Conservation (phyloP, 2,113 vertebrate genomes). For the Callocephalon fimbriatum region DNA sequence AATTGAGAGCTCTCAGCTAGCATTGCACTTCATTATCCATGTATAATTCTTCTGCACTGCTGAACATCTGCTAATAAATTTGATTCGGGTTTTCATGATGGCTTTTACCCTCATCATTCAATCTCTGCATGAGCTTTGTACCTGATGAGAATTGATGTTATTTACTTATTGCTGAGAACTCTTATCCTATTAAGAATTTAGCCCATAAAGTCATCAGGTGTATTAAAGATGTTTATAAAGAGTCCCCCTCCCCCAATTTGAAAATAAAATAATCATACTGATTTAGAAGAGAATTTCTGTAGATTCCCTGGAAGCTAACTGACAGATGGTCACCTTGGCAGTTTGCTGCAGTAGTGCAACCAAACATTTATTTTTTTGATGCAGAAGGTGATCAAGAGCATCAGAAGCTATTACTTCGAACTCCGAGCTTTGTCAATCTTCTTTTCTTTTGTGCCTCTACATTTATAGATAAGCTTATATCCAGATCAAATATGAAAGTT, state of each 20-base stretch:
- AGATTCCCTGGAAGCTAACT: constrained; percentile 50
- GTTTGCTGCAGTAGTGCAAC: constrained; percentile 27
- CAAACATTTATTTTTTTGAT: constrained; percentile 47
- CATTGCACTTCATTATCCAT: constrained; percentile 62
- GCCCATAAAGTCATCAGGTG: constrained; percentile 48
- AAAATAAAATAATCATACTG: constrained; percentile 29
- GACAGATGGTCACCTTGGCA: constrained; percentile 80
- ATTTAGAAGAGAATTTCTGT: constrained; percentile 46
- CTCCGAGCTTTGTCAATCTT: constrained; percentile 64
- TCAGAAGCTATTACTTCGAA: constrained; percentile 61
- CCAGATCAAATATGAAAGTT: constrained; percentile 56
- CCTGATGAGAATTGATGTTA: constrained; percentile 68
- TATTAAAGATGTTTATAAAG: constrained; percentile 65
- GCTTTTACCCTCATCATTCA: constrained; percentile 69
- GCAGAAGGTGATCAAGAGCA: constrained; percentile 70
- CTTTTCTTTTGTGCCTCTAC: constrained; percentile 39
- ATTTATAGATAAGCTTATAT: constrained; percentile 50
- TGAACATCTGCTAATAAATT: constrained; percentile 79
- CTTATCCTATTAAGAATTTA: constrained; percentile 70
- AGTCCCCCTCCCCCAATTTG: not conserved
- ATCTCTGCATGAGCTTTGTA: constrained; percentile 51
- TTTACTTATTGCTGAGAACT: constrained; percentile 71
- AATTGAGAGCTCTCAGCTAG: constrained; percentile 55
- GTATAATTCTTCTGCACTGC: constrained; percentile 56
- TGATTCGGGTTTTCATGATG: constrained; percentile 66